Conservation (phyloP, 2,113 vertebrate species). For the Emydura subglobosa region DNA sequence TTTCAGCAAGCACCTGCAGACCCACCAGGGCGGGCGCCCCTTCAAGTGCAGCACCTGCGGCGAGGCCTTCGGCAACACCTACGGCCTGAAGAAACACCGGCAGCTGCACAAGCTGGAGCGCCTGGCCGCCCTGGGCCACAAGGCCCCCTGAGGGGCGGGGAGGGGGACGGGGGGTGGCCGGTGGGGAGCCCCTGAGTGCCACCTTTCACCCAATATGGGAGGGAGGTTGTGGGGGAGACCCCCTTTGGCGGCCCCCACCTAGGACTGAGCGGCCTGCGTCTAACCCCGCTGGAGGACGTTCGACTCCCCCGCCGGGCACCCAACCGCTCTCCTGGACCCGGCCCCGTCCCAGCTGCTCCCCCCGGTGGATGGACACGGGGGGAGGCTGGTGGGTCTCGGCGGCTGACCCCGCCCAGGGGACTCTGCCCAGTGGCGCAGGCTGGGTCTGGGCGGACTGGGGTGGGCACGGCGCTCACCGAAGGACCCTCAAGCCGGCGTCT, state of each 20-base stretch:
- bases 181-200: not conserved
- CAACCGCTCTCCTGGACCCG: not conserved
- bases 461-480: constrained; percentile 4
- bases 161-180: not conserved
- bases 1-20: constrained; percentile 77
- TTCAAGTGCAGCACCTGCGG: constrained; percentile 80
- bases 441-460: not conserved
- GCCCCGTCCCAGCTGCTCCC: not conserved
- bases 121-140: not conserved
- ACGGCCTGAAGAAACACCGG: constrained; percentile 80
- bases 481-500: too few relatives aligned
- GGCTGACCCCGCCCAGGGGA: not conserved
- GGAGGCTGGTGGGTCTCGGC: constrained; percentile 10
- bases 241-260: not conserved
- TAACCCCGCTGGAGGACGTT: not conserved
- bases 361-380: not conserved
- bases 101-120: constrained; percentile 71
- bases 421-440: not conserved
- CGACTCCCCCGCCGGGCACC: not conserved
- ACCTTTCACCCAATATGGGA: too few relatives aligned
- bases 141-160: not conserved
- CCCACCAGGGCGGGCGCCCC: constrained; percentile 77
- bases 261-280: not conserved
- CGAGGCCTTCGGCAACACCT: constrained; percentile 77
- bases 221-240: not conserved